Conservation (phyloP, 2,797 vertebrate species). For the Hyperoplus immaculatus region DNA sequence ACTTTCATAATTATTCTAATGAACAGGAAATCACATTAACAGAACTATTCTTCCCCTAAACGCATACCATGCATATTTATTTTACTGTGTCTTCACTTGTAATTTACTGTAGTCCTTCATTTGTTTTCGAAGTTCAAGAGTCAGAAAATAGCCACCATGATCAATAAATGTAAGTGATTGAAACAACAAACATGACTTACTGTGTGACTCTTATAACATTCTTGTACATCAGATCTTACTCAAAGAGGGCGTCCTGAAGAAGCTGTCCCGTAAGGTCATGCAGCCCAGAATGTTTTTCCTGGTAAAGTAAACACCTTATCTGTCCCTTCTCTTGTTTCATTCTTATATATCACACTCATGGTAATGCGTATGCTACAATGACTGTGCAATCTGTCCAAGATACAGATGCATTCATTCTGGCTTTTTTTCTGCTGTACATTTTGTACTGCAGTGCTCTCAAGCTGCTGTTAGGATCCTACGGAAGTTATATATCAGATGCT, state of each 20-base stretch:
- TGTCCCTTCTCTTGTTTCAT: constrained; percentile 9
- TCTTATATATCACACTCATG: neutral
- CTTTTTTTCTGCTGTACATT: no score
- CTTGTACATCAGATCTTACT: constrained; percentile 89
- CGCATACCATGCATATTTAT: neutral
- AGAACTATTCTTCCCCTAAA: neutral
- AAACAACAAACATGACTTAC: neutral
- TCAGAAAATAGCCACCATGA: neutral
- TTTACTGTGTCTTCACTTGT: no score
- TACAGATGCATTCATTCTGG: no score
- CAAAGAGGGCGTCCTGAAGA: constrained; percentile 96
- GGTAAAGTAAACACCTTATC: constrained; percentile 80
- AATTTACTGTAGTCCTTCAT: neutral
- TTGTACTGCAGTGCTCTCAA: neutral
- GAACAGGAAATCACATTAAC: neutral
- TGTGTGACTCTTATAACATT: neutral
- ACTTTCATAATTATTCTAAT: neutral
- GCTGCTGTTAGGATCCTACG: neutral
- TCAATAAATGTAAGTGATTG: neutral
- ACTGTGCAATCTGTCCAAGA: no score
- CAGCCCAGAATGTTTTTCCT: constrained; percentile 98
- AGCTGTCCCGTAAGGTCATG: constrained; percentile 96
- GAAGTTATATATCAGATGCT: neutral
- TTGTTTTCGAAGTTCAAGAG: neutral
- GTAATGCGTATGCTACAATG: no score